phyloP scores from a whole-genome alignment of 2,113 vertebrate species.

The Symphodus melops region DNA sequence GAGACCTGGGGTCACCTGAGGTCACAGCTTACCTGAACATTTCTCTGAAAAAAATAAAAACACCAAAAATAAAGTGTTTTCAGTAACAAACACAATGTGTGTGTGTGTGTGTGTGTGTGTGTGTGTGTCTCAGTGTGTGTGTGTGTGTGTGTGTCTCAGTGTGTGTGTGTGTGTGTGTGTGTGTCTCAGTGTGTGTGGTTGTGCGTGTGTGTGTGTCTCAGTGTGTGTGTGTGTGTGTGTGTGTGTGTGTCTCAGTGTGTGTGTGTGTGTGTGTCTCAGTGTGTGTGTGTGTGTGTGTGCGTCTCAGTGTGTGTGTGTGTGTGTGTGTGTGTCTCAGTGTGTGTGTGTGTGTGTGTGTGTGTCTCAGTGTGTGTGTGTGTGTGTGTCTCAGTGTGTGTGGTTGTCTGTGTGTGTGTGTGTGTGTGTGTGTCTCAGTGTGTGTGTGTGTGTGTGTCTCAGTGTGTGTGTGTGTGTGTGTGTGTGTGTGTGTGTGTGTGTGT shows the following conservation, averaged over 20 bases:
- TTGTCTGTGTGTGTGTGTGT: not conserved
- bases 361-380: no score
- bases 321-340: not conserved
- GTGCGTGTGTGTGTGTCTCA: conserved; percentile 10
- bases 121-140: no score
- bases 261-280: conserved; percentile 19
- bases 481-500: not conserved
- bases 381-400: conserved; percentile 11
- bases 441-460: conserved; percentile 16
- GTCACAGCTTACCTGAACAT: conserved; percentile 39
- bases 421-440: not conserved
- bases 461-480: conserved; percentile 15
- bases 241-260: no score
- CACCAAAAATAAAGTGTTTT: not conserved
- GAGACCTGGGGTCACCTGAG: conserved; percentile 36
- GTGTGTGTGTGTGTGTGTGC: not conserved
- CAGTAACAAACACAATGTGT: not conserved
- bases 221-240: no score
- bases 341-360: not conserved
- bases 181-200: conserved; percentile 57
- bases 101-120: not conserved
- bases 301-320: not conserved
- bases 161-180: not conserved
- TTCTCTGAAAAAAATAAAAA: not conserved
- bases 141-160: conserved; percentile 19